Percentiles rank a stretch among this genome's conserved stretches.
Evolutionary conservation across 2,888 invertebrate species (phyloP).

Genomic region (Carpatolechia fugitivella): DNA sequence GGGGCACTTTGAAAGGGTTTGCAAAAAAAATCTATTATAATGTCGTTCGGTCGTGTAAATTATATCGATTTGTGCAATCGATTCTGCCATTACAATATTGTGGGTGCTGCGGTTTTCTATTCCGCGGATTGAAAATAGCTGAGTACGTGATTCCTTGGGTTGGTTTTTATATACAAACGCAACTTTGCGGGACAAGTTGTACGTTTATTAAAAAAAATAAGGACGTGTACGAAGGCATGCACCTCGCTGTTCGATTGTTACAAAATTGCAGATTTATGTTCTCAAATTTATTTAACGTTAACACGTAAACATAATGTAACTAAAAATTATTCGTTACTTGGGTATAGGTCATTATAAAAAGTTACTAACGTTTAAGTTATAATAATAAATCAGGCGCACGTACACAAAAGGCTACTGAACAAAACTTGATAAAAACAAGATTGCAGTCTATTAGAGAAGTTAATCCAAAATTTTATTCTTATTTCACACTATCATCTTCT

Average conservation of each 20-base stretch:
- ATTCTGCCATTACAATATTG: slow-evolving; percentile 63
- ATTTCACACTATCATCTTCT: slow-evolving; percentile 35
- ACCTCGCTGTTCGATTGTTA: slow-evolving; percentile 25
- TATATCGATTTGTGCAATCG: slow-evolving; percentile 71
- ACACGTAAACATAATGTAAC: too few species aligned
- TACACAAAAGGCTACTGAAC: slow-evolving; percentile 31
- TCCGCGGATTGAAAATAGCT: slow-evolving; percentile 52
- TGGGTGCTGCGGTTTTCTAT: slow-evolving; percentile 71
- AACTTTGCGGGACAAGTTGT: slow-evolving; percentile 62
- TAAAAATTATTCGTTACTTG: too few species aligned
- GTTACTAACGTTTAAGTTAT: too few species aligned
- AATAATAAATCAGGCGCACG: slow-evolving; percentile 44
- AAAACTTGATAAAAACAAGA: slow-evolving; percentile 25
- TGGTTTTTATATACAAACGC: slow-evolving; percentile 43
- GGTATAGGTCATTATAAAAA: too few species aligned
- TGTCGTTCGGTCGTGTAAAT: slow-evolving; percentile 67
- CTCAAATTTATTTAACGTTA: neutral
- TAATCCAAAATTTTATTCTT: slow-evolving; percentile 47
- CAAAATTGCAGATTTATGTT: slow-evolving; percentile 18
- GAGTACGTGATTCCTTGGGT: slow-evolving; percentile 67
- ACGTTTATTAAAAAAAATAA: slow-evolving; percentile 55
- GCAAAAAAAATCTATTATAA: slow-evolving; percentile 60
- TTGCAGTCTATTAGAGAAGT: slow-evolving; percentile 39
- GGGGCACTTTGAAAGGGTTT: slow-evolving; percentile 52
- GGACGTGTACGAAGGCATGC: slow-evolving; percentile 49